phyloP scores from a whole-genome alignment of 2,888 invertebrate species.

The Euclidia mi region DNA sequence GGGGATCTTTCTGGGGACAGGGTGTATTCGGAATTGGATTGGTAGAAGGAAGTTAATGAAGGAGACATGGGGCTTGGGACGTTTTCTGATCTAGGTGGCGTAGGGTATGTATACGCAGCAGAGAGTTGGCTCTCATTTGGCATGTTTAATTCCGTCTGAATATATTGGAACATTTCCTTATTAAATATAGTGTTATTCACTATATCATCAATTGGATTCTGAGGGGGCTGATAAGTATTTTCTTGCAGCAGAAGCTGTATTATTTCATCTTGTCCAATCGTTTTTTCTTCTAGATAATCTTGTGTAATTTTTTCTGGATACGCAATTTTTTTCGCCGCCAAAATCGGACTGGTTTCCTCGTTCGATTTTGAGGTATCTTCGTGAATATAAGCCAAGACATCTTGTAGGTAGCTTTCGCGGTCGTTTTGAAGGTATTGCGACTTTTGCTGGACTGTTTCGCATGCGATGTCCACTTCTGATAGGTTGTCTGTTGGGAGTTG shows the following conservation, averaged over 20 bases:
- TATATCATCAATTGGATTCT: conserved; percentile 19
- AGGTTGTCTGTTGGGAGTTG: conserved; percentile 51
- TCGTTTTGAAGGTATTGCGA: conserved; percentile 65
- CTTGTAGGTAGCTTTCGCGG: conserved; percentile 57
- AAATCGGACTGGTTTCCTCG: conserved; percentile 2
- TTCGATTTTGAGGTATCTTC: conserved; percentile 49
- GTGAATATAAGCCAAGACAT: conserved; percentile 67
- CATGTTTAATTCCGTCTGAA: conserved; percentile 24
- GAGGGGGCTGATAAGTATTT: conserved; percentile 13
- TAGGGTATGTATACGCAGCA: conserved; percentile 60
- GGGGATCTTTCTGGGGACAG: conserved; percentile 73
- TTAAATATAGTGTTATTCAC: conserved; percentile 18
- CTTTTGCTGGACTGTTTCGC: conserved; percentile 66
- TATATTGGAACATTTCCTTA: conserved; percentile 41
- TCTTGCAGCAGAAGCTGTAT: conserved; percentile 38
- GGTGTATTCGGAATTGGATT: conserved; percentile 66
- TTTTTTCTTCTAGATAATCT: conserved; percentile 20
- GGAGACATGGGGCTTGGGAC: conserved; percentile 74
- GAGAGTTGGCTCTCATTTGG: conserved; percentile 26
- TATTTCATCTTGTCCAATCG: conserved; percentile 29
- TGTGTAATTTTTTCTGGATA: conserved; percentile 10
- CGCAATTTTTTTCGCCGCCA: conserved; percentile 13
- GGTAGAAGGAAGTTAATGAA: conserved; percentile 63
- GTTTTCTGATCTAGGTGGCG: conserved; percentile 77
- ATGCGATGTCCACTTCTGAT: conserved; percentile 65